Base-by-base conservation (phyloP, 1,140 invertebrate species). In the Pseudobourletiella spinata region DNA sequence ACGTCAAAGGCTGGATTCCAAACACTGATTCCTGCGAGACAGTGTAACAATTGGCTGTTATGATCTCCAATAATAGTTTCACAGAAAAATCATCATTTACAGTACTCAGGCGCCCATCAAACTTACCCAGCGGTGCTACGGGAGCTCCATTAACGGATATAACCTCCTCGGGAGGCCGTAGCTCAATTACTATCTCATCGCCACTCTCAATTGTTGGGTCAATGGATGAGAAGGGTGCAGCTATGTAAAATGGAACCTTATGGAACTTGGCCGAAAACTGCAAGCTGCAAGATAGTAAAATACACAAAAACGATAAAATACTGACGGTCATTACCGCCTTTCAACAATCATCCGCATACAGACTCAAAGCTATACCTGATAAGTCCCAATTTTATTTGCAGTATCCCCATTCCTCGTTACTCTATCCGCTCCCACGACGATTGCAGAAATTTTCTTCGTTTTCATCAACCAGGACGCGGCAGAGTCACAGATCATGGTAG, bases 1-100 rank as follows among this genome's bases (percentile, higher is more conserved):
- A 99, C 86, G 79, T 99, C 96, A 78, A 99, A 99, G 0, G 94
- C 89, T 44, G 96, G 96, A 82, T 99, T 99, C 95, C 95, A 99
- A 73, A 91, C 95, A 50, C 83, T 79, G 61, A 97, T 92, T 50
- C 91, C 88, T 87, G 30, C 43, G 39, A 16, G 28, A 39, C n/a
- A 51, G 50, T 43, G 57, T 39, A 43, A 61, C 22, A 64, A 59
- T 52, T 29, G 6, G 1, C 43, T 43, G 18, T 61, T 39, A n/a
- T n/a, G n/a, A n/a, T n/a, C n/a, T n/a, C n/a, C n/a, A n/a, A n/a
- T n/a, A n/a, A n/a, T n/a, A n/a, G n/a, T n/a, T n/a, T n/a, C 18
- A 6, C 52, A 26, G 26, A 28, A 28, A 44, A 61, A 72, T 44
- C 48, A 25, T 51, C n/a, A n/a, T n/a, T n/a, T n/a, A n/a, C n/a